Percentiles rank a stretch among this genome's conserved stretches.
phyloP scores from a whole-genome alignment of 2,888 invertebrate genomes.

The Mesoligia furuncula region DNA sequence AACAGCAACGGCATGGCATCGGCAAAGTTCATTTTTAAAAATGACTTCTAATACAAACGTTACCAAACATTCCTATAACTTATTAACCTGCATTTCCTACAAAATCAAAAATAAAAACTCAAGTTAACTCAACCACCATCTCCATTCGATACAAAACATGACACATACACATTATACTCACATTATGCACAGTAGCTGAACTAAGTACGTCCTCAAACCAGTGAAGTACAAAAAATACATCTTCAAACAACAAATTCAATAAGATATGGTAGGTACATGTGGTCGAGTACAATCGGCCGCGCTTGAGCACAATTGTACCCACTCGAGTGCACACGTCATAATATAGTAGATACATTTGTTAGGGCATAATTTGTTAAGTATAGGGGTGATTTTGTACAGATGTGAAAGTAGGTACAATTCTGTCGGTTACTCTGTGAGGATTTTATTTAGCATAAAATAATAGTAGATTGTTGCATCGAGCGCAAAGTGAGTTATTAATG shows the following conservation, averaged over 20 bases:
- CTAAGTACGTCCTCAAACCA: slow-evolving; percentile 65
- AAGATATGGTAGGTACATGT: slow-evolving; percentile 86
- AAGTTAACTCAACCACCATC: slow-evolving; percentile 1
- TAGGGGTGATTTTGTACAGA: slow-evolving; percentile 76
- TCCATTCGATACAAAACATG: slow-evolving; percentile 22
- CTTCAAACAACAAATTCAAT: slow-evolving; percentile 83
- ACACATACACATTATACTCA: slow-evolving; percentile 52
- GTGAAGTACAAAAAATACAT: slow-evolving; percentile 77
- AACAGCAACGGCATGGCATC: too few species aligned
- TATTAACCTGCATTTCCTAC: neutral
- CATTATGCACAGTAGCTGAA: slow-evolving; percentile 56
- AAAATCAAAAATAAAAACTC: slow-evolving; percentile 21
- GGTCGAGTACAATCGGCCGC: slow-evolving; percentile 79
- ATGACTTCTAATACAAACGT: neutral
- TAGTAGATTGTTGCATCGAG: too few species aligned
- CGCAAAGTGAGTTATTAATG: too few species aligned
- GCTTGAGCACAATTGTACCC: slow-evolving; percentile 59
- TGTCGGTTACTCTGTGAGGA: slow-evolving; percentile 17
- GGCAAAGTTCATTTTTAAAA: too few species aligned
- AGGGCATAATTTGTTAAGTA: slow-evolving; percentile 82
- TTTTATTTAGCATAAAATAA: neutral
- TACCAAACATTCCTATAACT: neutral
- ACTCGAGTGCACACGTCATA: slow-evolving; percentile 82
- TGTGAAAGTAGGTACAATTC: slow-evolving; percentile 48
- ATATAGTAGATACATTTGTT: slow-evolving; percentile 76